Percentiles rank a stretch among this genome's conserved stretches.
Evolutionary conservation across 2,888 invertebrate genomes (phyloP).

Genomic region (Apodemia zela): DNA sequence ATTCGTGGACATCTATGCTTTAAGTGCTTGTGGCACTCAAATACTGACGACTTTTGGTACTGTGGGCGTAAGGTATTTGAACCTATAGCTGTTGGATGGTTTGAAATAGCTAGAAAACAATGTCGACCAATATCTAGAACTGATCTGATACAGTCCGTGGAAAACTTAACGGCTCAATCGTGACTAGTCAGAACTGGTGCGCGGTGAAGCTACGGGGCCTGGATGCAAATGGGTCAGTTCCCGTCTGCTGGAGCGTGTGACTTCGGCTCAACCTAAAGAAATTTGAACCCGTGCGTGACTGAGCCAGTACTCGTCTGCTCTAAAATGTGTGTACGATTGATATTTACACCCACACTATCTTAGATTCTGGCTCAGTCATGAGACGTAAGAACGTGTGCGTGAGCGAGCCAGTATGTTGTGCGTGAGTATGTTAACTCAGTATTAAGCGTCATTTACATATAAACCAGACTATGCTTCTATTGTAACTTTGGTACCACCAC

Average conservation of each 20-base stretch:
- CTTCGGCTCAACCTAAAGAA: slow-evolving; percentile 21
- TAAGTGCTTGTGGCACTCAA: background rate
- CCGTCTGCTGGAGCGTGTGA: slow-evolving; percentile 20
- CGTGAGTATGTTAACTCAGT: background rate
- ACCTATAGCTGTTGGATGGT: background rate
- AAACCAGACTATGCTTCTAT: background rate
- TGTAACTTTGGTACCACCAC: background rate
- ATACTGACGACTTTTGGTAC: background rate
- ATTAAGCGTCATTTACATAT: background rate
- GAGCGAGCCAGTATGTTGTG: background rate
- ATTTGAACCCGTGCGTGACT: background rate
- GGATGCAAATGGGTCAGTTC: background rate
- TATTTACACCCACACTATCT: background rate
- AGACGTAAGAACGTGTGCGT: background rate
- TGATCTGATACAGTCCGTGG: background rate
- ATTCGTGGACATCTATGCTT: background rate
- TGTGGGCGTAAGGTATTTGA: background rate
- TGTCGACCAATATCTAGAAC: background rate
- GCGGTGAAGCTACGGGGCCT: background rate
- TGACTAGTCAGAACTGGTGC: background rate
- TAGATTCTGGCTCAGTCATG: background rate
- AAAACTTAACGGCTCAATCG: background rate
- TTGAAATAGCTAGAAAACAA: background rate
- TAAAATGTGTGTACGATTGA: background rate
- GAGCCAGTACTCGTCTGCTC: background rate